phyloP scores from a whole-genome alignment of 2,888 invertebrate genomes.

The Sialis lutaria region DNA sequence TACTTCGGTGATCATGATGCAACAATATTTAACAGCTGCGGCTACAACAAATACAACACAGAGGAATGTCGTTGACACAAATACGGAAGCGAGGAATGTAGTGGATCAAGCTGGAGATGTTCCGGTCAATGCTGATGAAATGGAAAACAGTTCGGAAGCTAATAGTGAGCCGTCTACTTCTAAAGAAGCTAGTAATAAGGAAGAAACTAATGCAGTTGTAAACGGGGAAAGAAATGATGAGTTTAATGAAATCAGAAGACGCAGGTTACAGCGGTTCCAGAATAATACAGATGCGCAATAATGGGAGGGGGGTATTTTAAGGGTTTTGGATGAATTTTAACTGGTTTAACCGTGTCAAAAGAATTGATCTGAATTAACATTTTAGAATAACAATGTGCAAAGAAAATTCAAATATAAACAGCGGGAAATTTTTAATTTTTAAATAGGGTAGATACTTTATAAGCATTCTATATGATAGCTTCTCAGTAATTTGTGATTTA shows the following conservation, averaged over 20 bases:
- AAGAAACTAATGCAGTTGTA: background rate
- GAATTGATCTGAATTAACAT: too few relatives aligned
- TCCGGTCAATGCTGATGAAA: background rate
- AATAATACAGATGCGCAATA: background rate
- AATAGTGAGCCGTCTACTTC: background rate
- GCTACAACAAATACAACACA: conserved; percentile 16
- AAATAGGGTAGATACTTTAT: too few relatives aligned
- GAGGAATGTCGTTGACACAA: background rate
- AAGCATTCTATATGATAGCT: too few relatives aligned
- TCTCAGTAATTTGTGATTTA: too few relatives aligned
- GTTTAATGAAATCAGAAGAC: conserved; percentile 53
- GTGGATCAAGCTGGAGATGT: background rate
- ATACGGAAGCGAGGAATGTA: conserved; percentile 1
- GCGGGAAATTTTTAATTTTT: too few relatives aligned
- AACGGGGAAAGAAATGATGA: conserved; percentile 16
- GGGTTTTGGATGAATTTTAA: too few relatives aligned
- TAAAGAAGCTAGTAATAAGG: background rate
- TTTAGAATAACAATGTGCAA: too few relatives aligned
- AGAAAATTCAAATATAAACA: too few relatives aligned
- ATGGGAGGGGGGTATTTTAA: too few relatives aligned
- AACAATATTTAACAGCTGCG: conserved; percentile 70
- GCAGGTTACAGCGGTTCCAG: conserved; percentile 56
- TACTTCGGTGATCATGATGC: conserved; percentile 85
- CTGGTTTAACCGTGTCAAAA: too few relatives aligned
- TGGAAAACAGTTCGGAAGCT: background rate